These are phyloP conservation scores for Drosophila tripunctata DNA, from an alignment of 2,888 invertebrate species.

Conservation along the genomic window DNA sequence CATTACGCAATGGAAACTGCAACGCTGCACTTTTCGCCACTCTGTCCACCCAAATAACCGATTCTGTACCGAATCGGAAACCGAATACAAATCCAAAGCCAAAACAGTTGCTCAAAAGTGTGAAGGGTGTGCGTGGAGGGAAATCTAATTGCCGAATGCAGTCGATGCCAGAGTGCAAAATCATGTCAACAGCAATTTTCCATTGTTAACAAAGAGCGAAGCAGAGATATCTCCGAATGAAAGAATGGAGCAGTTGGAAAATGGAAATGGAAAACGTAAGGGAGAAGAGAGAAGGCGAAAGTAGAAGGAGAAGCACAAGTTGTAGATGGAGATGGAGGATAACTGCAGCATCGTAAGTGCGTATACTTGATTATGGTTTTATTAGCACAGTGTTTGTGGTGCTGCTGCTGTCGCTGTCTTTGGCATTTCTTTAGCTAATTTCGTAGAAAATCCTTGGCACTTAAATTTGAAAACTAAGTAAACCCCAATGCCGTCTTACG, in stretches of 20 bases:
- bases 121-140: constrained; percentile 62
- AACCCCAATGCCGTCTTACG: constrained; percentile 41
- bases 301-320: not conserved
- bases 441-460: constrained; percentile 76
- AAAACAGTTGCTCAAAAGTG: constrained; percentile 3
- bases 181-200: constrained; percentile 84
- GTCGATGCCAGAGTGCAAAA: constrained; percentile 85
- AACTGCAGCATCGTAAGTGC: constrained; percentile 60
- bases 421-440: constrained; percentile 72
- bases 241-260: not conserved
- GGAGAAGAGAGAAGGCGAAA: no score
- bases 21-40: constrained; percentile 69
- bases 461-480: constrained; percentile 76
- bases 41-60: constrained; percentile 59
- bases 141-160: constrained; percentile 85
- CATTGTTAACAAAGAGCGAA: constrained; percentile 70
- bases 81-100: constrained; percentile 1
- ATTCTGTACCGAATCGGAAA: not conserved
- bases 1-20: constrained; percentile 77
- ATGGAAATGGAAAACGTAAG: not conserved
- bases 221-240: constrained; percentile 1
- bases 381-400: constrained; percentile 56
- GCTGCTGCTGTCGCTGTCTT: constrained; percentile 26
- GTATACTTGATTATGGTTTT: constrained; percentile 80
- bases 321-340: not conserved